Base-by-base conservation (phyloP, 1,140 invertebrate genomes). In the Cotesia typhae region DNA sequence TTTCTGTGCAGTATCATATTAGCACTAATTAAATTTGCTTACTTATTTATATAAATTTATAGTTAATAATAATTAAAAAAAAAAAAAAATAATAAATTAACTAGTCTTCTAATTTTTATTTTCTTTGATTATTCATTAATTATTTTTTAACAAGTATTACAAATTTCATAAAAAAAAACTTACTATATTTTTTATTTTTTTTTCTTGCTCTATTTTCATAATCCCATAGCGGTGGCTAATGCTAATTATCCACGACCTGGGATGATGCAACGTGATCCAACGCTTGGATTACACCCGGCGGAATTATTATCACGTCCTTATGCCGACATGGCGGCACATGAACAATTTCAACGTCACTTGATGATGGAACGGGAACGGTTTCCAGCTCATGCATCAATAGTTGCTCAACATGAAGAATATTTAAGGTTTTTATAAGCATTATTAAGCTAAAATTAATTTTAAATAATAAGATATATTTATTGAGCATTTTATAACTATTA, bases 301-400 rank as follows among this genome's bases (percentile, higher is more conserved):
- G 92, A 95, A 79, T 88, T 96, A 35, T 88, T 96, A 38, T 91
- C 92, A 64, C 87, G 94, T 85, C 93, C 89, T 17, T 96, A 94
- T 82, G 92, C 93, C 12, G 94, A 95, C 79, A 94, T 94, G 84
- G 87, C 95, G 17, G 72, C 64, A 53, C 92, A 96, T 78, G 94
- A 96, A 83, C 94, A 95, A 79, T 83, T 96, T 35, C 94, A 96
- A 83, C 89, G 95, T 74, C 94, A 96, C 78, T 88, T 96, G 79
- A 88, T 96, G 87, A 82, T 96, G 84, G 94, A 96, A 82, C 88
- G 94, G 37, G 93, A 95, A 77, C 88, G 93, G 69, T 92, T 91
- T 79, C 89, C 88, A 72, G 84, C 89, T 52, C 92, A 92, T 67
- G 90, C 90, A 12, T 89, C 90, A 5, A 84, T 92, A 53, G 88